phyloP scores from a whole-genome alignment of 2,113 vertebrate genomes.

The Plotosus lineatus region DNA sequence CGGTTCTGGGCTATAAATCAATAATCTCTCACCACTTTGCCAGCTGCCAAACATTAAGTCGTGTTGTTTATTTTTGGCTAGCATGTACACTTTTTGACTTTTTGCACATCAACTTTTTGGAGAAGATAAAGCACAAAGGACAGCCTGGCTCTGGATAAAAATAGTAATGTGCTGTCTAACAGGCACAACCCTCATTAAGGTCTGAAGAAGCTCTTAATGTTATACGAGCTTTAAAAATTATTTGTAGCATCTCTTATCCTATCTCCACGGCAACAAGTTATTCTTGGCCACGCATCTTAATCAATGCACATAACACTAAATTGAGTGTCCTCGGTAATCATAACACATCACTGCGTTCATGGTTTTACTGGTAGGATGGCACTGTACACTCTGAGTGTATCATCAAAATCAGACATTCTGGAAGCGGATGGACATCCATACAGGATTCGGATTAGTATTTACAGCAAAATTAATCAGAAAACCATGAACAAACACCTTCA shows the following conservation, averaged over 20 bases:
- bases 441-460: background rate
- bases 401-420: background rate
- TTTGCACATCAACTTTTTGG: background rate
- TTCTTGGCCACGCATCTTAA: constrained; percentile 30
- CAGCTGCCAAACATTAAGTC: background rate
- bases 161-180: background rate
- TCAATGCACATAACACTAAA: background rate
- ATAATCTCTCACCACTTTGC: background rate
- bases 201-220: constrained; percentile 1
- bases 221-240: background rate
- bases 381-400: background rate
- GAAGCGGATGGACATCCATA: background rate
- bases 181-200: background rate
- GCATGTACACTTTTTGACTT: background rate
- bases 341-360: background rate
- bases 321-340: background rate
- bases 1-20: background rate
- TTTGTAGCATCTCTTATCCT: background rate
- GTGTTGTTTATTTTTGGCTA: background rate
- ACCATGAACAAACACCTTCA: constrained; percentile 1
- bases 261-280: constrained; percentile 45
- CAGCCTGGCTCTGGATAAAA: background rate
- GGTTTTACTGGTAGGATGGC: background rate
- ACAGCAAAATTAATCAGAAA: background rate
- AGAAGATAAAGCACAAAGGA: background rate